These are phyloP conservation scores for Microplitis mediator DNA, from an alignment of 1,140 invertebrate species.

Conservation along the genomic window DNA sequence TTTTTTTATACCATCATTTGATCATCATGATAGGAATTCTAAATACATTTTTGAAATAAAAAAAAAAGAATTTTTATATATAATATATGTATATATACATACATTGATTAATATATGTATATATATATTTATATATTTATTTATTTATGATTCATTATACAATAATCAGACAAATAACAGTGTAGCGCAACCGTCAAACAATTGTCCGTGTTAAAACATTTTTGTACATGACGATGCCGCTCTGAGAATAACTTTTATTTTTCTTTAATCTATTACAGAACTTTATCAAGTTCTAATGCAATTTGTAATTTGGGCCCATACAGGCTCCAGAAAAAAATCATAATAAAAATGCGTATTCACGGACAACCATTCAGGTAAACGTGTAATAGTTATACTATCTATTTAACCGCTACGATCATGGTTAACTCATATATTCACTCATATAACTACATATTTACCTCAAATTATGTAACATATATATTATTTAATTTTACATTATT, in stretches of 20 bases:
- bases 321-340: no score
- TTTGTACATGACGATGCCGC: neutral
- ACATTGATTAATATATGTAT: conserved; percentile 4
- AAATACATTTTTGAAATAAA: neutral
- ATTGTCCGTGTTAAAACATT: neutral
- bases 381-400: conserved; percentile 29
- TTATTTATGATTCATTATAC: conserved; percentile 31
- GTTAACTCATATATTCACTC: conserved; percentile 31
- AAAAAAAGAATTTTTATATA: neutral
- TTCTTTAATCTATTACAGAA: no score
- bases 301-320: no score
- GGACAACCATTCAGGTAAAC: conserved; percentile 10
- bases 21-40: no score
- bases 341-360: neutral
- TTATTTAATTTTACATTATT: conserved; percentile 14
- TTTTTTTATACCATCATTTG: no score
- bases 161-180: conserved; percentile 35
- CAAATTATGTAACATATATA: conserved; percentile 20
- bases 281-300: no score
- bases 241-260: neutral
- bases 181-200: conserved; percentile 7
- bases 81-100: conserved; percentile 20
- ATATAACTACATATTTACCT: conserved; percentile 19
- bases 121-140: conserved; percentile 15
- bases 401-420: conserved; percentile 29